These are phyloP conservation scores for Octodonta nipae DNA, from an alignment of 2,888 invertebrate genomes.

Conservation along the genomic window DNA sequence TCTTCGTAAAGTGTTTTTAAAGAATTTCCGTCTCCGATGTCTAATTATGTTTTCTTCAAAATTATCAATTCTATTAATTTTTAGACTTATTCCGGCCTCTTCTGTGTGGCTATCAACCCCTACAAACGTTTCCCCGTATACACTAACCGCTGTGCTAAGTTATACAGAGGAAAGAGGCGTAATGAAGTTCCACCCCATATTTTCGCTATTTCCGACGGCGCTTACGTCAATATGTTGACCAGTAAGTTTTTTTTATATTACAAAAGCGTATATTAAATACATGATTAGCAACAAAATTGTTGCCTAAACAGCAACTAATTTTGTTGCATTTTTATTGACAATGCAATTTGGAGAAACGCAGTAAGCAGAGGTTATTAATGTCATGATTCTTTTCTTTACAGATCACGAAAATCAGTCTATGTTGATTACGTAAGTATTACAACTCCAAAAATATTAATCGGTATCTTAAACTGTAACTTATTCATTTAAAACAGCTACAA, in stretches of 20 bases:
- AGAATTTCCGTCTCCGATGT: too few species aligned
- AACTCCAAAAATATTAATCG: too few species aligned
- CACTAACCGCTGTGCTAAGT: slow-evolving; percentile 87
- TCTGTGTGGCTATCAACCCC: slow-evolving; percentile 99
- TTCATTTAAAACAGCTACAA: too few species aligned
- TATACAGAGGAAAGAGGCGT: slow-evolving; percentile 98
- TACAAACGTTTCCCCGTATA: slow-evolving; percentile 99
- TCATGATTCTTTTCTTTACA: slow-evolving; percentile 29
- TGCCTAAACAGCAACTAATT: too few species aligned
- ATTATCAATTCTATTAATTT: too few species aligned
- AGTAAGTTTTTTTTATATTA: slow-evolving; percentile 46
- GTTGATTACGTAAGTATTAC: slow-evolving; percentile 91
- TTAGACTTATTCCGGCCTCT: slow-evolving; percentile 99
- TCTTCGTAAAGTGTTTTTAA: too few species aligned
- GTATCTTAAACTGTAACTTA: too few species aligned
- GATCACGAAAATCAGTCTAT: slow-evolving; percentile 99
- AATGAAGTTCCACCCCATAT: slow-evolving; percentile 99
- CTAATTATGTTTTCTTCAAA: too few species aligned
- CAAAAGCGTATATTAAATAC: too few species aligned
- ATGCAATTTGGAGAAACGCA: slow-evolving; percentile 1
- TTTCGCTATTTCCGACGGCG: slow-evolving; percentile 99
- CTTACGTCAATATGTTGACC: slow-evolving; percentile 99
- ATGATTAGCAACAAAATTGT: slow-evolving; percentile 4
- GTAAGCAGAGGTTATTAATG: not conserved
- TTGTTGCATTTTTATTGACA: too few species aligned